Evolutionary conservation across 1,140 invertebrate genomes (phyloP).

Genomic region (Drosophila hydei): DNA sequence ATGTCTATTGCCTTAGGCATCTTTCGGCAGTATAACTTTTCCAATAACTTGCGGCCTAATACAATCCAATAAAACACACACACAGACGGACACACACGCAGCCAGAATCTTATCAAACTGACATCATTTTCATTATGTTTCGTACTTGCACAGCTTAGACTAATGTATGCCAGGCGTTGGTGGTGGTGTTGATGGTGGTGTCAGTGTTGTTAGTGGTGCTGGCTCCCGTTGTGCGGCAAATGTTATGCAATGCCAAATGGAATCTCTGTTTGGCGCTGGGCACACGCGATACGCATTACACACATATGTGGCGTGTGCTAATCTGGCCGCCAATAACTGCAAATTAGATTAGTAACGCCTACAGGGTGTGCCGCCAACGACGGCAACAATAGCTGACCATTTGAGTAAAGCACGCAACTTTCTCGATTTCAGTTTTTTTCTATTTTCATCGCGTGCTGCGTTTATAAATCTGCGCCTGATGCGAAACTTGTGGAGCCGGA

Average conservation of each 20-base stretch:
- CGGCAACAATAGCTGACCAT: slow-evolving; percentile 10
- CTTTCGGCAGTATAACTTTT: slow-evolving; percentile 63
- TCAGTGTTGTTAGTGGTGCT: slow-evolving; percentile 12
- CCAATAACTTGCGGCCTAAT: slow-evolving; percentile 48
- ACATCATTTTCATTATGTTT: slow-evolving; percentile 81
- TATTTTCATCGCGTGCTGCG: slow-evolving; percentile 38
- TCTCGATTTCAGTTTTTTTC: not conserved
- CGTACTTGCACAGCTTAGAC: slow-evolving; percentile 71
- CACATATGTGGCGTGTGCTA: slow-evolving; percentile 69
- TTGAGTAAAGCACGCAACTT: slow-evolving; percentile 36
- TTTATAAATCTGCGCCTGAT: slow-evolving; percentile 42
- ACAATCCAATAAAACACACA: slow-evolving; percentile 3
- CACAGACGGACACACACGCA: slow-evolving; percentile 23
- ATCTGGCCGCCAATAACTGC: slow-evolving; percentile 76
- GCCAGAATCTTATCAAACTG: slow-evolving; percentile 73
- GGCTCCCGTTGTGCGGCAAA: slow-evolving; percentile 29
- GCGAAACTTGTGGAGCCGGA: not conserved
- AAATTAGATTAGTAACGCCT: slow-evolving; percentile 77
- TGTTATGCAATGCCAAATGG: slow-evolving; percentile 58
- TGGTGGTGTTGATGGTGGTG: not conserved
- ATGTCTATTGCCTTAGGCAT: slow-evolving; percentile 26
- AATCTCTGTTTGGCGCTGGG: slow-evolving; percentile 31
- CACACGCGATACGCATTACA: slow-evolving; percentile 66
- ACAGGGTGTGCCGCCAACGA: slow-evolving; percentile 17
- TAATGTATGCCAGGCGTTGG: slow-evolving; percentile 52